phyloP scores from a whole-genome alignment of 2,888 invertebrate species.

The Abrostola tripartita region DNA sequence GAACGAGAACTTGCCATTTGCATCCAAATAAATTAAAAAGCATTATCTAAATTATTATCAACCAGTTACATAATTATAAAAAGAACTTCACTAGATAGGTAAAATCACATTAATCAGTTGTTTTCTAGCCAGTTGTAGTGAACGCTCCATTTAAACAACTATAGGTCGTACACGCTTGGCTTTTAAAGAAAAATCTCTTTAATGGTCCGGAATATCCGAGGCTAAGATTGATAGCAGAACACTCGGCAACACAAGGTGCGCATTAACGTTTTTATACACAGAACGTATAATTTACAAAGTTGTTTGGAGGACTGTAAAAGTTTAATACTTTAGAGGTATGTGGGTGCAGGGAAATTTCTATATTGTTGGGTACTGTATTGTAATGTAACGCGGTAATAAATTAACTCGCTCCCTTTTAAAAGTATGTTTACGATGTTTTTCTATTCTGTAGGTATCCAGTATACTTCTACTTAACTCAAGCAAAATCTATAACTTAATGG shows the following conservation, averaged over 20 bases:
- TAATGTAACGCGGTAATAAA: too few relatives aligned
- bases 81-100: neutral
- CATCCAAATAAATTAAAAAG: too few relatives aligned
- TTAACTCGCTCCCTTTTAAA: too few relatives aligned
- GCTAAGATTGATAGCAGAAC: slow-evolving; percentile 61
- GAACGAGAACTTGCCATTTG: too few relatives aligned
- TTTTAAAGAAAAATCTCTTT: slow-evolving; percentile 62
- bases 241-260: slow-evolving; percentile 42
- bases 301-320: slow-evolving; percentile 38
- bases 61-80: too few relatives aligned
- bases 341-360: slow-evolving; percentile 8
- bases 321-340: slow-evolving; percentile 27
- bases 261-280: slow-evolving; percentile 39
- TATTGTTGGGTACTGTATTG: neutral
- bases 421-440: too few relatives aligned
- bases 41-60: too few relatives aligned
- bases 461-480: too few relatives aligned
- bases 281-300: slow-evolving; percentile 35
- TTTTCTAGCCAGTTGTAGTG: slow-evolving; percentile 20
- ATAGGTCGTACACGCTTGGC: slow-evolving; percentile 54
- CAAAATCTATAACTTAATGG: too few relatives aligned
- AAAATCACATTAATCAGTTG: neutral
- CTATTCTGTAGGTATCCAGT: too few relatives aligned
- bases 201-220: slow-evolving; percentile 60
- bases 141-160: slow-evolving; percentile 41